Percentiles rank a stretch among this genome's conserved stretches.
Conservation (phyloP, 1,140 invertebrate species). For the Orius laevigatus region DNA sequence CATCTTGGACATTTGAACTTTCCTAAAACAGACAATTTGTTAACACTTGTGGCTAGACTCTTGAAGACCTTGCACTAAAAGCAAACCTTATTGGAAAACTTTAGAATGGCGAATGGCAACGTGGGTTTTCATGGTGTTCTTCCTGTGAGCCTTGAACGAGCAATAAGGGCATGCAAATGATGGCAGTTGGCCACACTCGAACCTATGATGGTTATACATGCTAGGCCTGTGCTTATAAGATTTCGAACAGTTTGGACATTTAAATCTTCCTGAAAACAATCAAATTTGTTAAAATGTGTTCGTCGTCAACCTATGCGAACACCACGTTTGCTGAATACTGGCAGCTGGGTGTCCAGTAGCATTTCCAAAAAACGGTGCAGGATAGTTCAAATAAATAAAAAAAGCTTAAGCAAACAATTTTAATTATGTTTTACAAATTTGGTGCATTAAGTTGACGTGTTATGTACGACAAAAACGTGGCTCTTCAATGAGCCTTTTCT, state of each 20-base stretch:
- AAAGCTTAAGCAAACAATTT: no score
- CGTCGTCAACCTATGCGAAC: no score
- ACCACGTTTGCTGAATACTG: no score
- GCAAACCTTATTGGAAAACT: no score
- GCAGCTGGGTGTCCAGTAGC: no score
- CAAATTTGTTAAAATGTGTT: no score
- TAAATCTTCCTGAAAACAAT: slow-evolving; percentile 20
- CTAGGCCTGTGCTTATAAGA: slow-evolving; percentile 23
- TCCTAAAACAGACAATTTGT: neutral
- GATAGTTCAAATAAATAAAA: no score
- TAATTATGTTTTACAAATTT: no score
- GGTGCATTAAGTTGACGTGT: no score
- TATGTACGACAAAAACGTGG: no score
- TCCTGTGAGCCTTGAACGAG: slow-evolving; percentile 29
- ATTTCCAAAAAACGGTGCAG: no score
- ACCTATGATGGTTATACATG: slow-evolving; percentile 29
- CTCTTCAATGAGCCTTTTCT: slow-evolving; percentile 14
- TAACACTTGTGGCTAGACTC: neutral
- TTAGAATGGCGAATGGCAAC: slow-evolving; percentile 13
- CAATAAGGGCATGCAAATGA: slow-evolving; percentile 31
- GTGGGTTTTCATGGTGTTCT: slow-evolving; percentile 30
- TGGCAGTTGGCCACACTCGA: slow-evolving; percentile 30
- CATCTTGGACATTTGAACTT: neutral
- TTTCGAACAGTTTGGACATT: slow-evolving; percentile 5
- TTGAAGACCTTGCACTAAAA: slow-evolving; percentile 23